phyloP scores from a whole-genome alignment of 2,113 vertebrate genomes.

The Bujurquina vittata region DNA sequence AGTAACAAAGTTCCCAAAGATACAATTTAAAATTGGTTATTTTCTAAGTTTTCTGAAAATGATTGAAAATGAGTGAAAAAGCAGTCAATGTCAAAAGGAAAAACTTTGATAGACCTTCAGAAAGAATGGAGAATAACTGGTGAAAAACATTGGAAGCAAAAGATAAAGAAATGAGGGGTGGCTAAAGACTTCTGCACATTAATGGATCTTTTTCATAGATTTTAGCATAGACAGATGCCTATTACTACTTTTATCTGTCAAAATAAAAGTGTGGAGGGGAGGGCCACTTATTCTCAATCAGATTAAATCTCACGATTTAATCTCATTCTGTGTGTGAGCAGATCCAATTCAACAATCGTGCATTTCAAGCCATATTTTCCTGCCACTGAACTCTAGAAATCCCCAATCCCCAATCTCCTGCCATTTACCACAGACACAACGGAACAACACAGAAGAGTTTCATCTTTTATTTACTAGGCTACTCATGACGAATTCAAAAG shows the following conservation, averaged over 20 bases:
- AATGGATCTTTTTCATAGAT: neutral
- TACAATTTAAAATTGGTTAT: neutral
- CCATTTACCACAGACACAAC: conserved; percentile 21
- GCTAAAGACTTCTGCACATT: neutral
- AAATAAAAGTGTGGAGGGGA: neutral
- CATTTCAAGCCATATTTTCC: neutral
- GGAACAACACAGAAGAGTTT: neutral
- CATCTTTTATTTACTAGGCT: conserved; percentile 56
- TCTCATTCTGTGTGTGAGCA: conserved; percentile 1
- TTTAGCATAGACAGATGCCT: conserved; percentile 6
- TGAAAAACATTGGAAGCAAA: neutral
- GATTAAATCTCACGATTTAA: neutral
- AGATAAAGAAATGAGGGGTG: neutral
- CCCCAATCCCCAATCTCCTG: conserved; percentile 9
- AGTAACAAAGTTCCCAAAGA: neutral
- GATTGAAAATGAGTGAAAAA: neutral
- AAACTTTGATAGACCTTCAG: neutral
- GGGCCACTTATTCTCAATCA: neutral
- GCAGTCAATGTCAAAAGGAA: neutral
- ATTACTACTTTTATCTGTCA: conserved; percentile 1
- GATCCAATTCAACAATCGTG: neutral
- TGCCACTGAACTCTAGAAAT: conserved; percentile 19
- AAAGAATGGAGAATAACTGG: neutral
- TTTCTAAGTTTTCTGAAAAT: too few relatives aligned
- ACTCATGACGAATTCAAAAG: conserved; percentile 51